phyloP scores from a whole-genome alignment of 2,113 vertebrate genomes.

The Pelusios castaneus region DNA sequence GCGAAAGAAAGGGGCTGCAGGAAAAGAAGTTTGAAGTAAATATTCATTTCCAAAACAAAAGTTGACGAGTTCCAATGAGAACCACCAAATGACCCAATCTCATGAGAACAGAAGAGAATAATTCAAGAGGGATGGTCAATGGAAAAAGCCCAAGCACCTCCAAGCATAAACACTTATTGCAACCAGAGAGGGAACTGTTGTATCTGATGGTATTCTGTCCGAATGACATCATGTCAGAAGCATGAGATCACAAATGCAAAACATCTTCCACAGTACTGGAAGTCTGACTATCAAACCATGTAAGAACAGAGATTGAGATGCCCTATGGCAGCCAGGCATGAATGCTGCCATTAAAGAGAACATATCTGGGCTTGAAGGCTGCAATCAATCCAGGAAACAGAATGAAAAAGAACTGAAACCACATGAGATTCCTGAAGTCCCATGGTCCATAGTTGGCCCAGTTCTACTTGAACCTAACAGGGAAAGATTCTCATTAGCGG shows the following conservation, averaged over 20 bases:
- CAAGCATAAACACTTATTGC: not conserved
- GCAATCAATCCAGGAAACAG: not conserved
- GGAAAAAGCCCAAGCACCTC: not conserved
- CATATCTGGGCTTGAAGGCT: not conserved
- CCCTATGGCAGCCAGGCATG: not conserved
- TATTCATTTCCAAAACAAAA: not conserved
- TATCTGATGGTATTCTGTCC: slow-evolving; percentile 48
- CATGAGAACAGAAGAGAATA: not conserved
- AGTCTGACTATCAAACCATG: not conserved
- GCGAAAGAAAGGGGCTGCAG: not conserved
- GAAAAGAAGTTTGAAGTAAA: not conserved
- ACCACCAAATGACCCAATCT: not conserved
- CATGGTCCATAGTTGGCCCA: not conserved
- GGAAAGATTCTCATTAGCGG: rapidly evolving
- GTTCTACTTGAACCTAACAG: not conserved
- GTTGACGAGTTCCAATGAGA: not conserved
- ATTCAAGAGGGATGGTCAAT: not conserved
- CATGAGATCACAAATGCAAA: not conserved
- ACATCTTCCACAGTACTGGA: not conserved
- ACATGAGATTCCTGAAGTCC: not conserved
- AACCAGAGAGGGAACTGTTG: not conserved
- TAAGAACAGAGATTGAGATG: not conserved
- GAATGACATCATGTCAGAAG: not conserved
- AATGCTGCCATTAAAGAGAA: not conserved
- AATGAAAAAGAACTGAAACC: not conserved